Evolutionary conservation across 2,797 vertebrate species (phyloP).

Genomic region (Eulemur mongoz): DNA sequence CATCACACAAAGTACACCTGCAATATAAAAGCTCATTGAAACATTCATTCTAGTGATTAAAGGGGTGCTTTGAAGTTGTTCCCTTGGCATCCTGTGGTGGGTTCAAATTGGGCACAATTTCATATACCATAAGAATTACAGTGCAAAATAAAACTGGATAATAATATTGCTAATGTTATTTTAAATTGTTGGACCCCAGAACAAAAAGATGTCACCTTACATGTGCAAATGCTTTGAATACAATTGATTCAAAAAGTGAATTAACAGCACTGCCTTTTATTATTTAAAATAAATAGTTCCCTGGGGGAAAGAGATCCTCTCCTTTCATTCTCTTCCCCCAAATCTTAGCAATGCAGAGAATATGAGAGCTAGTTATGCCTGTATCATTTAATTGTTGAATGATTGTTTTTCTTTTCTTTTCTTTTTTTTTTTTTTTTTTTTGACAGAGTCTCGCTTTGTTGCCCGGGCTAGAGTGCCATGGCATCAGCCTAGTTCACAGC

Average conservation of each 20-base stretch:
- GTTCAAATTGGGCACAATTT: background rate
- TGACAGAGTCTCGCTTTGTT: too few relatives aligned
- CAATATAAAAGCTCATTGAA: background rate
- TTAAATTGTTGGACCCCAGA: background rate
- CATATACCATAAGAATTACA: background rate
- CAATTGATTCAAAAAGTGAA: background rate
- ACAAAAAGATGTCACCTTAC: background rate
- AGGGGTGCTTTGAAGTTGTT: background rate
- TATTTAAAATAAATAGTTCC: background rate
- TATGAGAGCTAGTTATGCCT: background rate
- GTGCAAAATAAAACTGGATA: conserved; percentile 9
- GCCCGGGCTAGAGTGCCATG: too few relatives aligned
- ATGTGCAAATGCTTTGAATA: background rate
- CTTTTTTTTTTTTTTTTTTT: too few relatives aligned
- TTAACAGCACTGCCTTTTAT: background rate
- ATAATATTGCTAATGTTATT: background rate
- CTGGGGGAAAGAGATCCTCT: background rate
- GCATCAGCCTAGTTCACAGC: too few relatives aligned
- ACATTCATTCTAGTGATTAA: background rate
- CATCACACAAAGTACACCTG: background rate
- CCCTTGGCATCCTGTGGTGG: background rate
- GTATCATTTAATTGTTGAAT: background rate
- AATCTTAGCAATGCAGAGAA: background rate
- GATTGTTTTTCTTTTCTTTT: too few relatives aligned
- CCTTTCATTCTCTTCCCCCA: background rate